These are phyloP conservation scores for Euphonia xanthogaster DNA, from an alignment of 2,797 vertebrate genomes.

Conservation along the genomic window DNA sequence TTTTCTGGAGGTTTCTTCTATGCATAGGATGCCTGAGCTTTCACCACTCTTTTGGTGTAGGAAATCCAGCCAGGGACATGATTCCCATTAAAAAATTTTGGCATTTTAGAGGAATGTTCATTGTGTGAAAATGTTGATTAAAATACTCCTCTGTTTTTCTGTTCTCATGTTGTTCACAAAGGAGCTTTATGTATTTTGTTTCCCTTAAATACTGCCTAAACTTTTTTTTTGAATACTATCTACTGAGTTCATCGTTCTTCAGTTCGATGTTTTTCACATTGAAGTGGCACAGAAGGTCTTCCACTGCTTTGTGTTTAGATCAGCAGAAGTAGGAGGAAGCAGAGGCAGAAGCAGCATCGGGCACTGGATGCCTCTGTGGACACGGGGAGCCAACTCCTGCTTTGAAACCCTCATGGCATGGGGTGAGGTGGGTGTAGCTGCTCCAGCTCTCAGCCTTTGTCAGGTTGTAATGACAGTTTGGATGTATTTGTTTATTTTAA, in stretches of 20 bases:
- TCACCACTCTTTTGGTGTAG: not conserved
- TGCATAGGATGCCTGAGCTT: not conserved
- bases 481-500: not conserved
- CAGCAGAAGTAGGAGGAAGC: not conserved
- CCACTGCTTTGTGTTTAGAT: not conserved
- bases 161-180: not conserved
- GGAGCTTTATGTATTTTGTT: not conserved
- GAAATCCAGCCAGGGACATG: not conserved
- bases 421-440: not conserved
- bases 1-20: not conserved
- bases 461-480: accelerated
- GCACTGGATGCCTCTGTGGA: accelerated
- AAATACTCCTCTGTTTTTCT: not conserved
- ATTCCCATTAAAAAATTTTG: not conserved
- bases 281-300: not conserved
- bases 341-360: not conserved
- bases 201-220: not conserved
- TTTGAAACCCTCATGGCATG: accelerated
- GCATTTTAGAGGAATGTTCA: not conserved
- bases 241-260: not conserved
- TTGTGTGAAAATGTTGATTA: not conserved
- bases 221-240: not conserved
- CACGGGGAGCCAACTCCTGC: accelerated
- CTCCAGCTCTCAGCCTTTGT: accelerated
- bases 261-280: not conserved